A percentile compares a stretch with the other conserved stretches of the same genome.
These are phyloP conservation scores for Clistopyga incitator DNA, from an alignment of 2,888 invertebrate species.

Conservation along the genomic window DNA sequence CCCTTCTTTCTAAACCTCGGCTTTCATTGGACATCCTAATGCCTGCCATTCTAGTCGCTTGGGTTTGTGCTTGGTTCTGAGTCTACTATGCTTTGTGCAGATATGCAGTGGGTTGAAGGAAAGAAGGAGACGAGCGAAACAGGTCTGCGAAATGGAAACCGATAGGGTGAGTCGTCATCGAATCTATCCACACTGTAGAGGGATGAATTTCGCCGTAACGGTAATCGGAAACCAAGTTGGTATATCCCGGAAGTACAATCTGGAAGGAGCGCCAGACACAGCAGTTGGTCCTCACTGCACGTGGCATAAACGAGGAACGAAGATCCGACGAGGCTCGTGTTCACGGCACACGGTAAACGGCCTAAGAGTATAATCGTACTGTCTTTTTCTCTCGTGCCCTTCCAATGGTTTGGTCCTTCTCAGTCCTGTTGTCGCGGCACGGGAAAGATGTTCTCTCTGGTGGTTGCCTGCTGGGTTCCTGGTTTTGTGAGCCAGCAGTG, in stretches of 20 bases:
- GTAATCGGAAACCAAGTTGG: slow-evolving; percentile 48
- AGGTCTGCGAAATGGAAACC: slow-evolving; percentile 40
- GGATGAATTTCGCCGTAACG: slow-evolving; percentile 49
- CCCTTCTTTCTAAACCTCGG: neutral
- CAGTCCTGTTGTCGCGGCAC: slow-evolving; percentile 15
- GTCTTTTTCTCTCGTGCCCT: neutral
- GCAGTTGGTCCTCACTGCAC: neutral
- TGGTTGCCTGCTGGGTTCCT: neutral
- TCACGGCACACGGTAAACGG: neutral
- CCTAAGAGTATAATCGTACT: slow-evolving; percentile 12
- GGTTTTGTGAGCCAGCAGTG: slow-evolving; percentile 25
- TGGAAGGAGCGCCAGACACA: neutral
- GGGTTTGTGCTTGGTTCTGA: neutral
- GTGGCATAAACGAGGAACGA: slow-evolving; percentile 1
- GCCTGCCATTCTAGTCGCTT: neutral
- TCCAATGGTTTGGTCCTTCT: slow-evolving; percentile 26
- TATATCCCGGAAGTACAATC: slow-evolving; percentile 20
- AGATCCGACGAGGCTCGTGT: neutral
- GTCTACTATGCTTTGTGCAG: neutral
- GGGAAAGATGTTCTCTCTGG: slow-evolving; percentile 27
- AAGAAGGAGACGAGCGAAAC: neutral
- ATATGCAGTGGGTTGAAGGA: neutral
- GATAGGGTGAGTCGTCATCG: slow-evolving; percentile 35
- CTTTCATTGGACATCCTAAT: neutral
- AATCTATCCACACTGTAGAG: slow-evolving; percentile 25